phyloP scores from a whole-genome alignment of 2,113 vertebrate genomes.

The Suncus etruscus region DNA sequence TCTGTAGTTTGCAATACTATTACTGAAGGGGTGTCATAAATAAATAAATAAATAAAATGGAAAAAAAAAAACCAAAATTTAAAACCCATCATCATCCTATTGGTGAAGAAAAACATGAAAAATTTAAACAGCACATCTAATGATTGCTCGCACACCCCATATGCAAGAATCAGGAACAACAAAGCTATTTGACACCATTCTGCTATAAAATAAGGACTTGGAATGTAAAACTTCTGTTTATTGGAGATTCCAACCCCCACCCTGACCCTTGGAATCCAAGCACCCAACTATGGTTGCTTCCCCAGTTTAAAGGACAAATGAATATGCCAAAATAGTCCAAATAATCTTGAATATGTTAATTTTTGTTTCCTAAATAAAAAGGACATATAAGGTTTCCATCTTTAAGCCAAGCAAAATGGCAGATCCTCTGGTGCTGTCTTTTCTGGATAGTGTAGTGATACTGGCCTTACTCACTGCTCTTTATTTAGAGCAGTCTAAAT shows the following conservation, averaged over 20 bases:
- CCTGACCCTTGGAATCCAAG: neutral
- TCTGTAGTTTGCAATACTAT: no score
- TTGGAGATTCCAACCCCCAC: neutral
- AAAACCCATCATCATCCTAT: neutral
- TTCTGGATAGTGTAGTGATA: no score
- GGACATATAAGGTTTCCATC: neutral
- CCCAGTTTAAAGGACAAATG: neutral
- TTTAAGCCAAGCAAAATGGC: no score
- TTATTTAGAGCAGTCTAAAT: no score
- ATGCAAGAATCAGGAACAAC: neutral
- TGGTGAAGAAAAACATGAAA: neutral
- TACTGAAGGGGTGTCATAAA: no score
- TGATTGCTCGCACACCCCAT: no score
- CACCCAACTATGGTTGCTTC: neutral
- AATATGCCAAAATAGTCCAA: neutral
- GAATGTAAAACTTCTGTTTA: neutral
- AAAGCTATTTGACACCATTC: neutral
- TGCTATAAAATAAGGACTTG: neutral
- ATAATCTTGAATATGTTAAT: neutral
- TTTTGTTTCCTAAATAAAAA: constrained; percentile 32
- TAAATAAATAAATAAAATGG: no score
- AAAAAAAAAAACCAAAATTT: neutral
- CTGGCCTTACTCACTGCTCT: no score
- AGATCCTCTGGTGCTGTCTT: no score
- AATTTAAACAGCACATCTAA: neutral